A percentile compares a stretch with the other conserved stretches of the same genome.
phyloP scores from a whole-genome alignment of 2,797 vertebrate genomes.

The Taeniopygia guttata region DNA sequence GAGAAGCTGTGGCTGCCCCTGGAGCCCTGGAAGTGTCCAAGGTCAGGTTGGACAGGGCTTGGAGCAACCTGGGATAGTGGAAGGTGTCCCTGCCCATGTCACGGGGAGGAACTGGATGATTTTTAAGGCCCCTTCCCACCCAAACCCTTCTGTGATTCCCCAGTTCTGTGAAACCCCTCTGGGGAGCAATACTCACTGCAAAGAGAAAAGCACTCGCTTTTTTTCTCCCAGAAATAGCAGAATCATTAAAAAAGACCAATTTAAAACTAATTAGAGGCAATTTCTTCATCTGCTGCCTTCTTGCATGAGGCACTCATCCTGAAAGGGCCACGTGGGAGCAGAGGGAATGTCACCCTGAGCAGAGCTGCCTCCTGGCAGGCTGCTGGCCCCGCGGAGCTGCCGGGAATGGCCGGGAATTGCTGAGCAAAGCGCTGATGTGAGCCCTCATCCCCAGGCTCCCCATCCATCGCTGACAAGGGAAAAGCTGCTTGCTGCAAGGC shows the following conservation, averaged over 20 bases:
- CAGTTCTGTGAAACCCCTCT: neutral
- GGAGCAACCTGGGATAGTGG: accelerated
- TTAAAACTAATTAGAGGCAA: neutral
- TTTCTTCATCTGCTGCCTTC: neutral
- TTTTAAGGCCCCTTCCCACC: neutral
- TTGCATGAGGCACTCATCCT: neutral
- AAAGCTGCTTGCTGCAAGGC: neutral
- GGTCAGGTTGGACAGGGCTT: accelerated
- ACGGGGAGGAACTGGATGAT: neutral
- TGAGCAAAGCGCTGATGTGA: constrained; percentile 6
- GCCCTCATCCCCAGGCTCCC: neutral
- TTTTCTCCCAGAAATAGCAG: neutral
- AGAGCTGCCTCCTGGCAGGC: neutral
- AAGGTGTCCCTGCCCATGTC: neutral
- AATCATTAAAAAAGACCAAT: neutral
- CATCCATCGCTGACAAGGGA: neutral
- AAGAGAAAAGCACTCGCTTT: neutral
- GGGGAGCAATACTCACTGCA: neutral
- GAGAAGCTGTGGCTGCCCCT: neutral
- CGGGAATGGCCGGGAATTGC: neutral
- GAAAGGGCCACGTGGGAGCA: neutral
- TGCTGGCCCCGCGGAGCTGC: neutral
- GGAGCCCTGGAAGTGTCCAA: neutral
- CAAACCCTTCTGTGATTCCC: neutral
- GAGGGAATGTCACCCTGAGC: neutral